Evolutionary conservation across 2,888 invertebrate genomes (phyloP), one percentile per base, ranked within the genome.

Genomic region (Zhuqinia jingwanae): DNA sequence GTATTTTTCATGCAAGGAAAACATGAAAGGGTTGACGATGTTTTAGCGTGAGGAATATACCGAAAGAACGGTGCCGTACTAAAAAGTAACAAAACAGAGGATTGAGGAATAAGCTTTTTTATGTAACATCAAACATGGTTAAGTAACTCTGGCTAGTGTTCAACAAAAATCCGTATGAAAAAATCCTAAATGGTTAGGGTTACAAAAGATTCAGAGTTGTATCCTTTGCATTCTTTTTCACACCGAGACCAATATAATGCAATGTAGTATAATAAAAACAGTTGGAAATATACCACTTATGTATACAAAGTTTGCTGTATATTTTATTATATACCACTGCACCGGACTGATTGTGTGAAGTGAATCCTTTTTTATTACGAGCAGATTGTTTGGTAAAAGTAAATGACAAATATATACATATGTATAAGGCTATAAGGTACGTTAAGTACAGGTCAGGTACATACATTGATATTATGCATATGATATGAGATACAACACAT

Each of bases 21-120:
- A 6, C 63, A 65, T 42, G 42, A 65, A 65, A 65, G 60, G 60
- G 27, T 60, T 60, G n/a, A n/a, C n/a, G 27, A 60, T 27, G 30
- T 15, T 27, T 15, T 60, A 30, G 15, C 15, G n/a, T 15, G 15
- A 30, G 15, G 27, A 60, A 30, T n/a, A 60, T 5, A 25, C 25
- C 25, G 15, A 60, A 60, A 60, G 60, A 15, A n/a, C 15, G 30
- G 27, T 27, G 17, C 27, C 13, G 30, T 60, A 15, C 27, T 60
- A 25, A 60, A 60, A 27, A 27, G 15, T n/a, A n/a, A n/a, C n/a
- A n/a, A n/a, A n/a, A n/a, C n/a, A n/a, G n/a, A n/a, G n/a, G n/a
- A n/a, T n/a, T n/a, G n/a, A n/a, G n/a, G n/a, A 36, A 36, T 36
- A 36, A 3, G 8, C 36, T 36, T 36, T 36, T 8, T 36, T 8